Percentiles rank a stretch among this genome's conserved stretches.
phyloP scores from a whole-genome alignment of 2,113 vertebrate species.

The Antechinus stuartii region DNA sequence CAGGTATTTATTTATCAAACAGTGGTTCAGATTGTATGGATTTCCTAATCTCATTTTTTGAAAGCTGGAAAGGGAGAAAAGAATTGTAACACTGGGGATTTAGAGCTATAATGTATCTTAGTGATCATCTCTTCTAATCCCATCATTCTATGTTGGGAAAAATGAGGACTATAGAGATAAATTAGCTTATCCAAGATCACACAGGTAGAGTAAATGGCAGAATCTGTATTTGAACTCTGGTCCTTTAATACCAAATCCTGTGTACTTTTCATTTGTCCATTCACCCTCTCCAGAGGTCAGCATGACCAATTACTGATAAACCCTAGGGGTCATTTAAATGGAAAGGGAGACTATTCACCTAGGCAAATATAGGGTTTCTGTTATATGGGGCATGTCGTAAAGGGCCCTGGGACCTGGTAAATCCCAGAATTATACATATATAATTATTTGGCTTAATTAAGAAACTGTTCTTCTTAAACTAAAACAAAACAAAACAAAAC shows the following conservation, averaged over 20 bases:
- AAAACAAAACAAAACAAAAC: background rate
- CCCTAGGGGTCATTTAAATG: background rate
- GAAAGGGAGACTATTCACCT: background rate
- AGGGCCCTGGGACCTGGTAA: background rate
- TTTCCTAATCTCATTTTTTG: background rate
- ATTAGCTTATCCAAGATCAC: background rate
- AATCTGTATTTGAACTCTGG: background rate
- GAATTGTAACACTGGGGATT: background rate
- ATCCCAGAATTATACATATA: background rate
- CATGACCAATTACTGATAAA: background rate
- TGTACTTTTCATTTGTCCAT: background rate
- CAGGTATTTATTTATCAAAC: background rate
- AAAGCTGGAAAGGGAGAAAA: background rate
- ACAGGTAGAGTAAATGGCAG: background rate
- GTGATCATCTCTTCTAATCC: background rate
- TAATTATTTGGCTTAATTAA: background rate
- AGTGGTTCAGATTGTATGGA: background rate
- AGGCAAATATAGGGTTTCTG: background rate
- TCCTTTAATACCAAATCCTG: background rate
- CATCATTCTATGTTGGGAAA: background rate
- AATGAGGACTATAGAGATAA: background rate
- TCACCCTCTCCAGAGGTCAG: background rate
- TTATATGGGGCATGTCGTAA: background rate
- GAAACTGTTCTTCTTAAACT: background rate
- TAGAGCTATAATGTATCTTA: background rate